These are phyloP conservation scores for Epizoanthus scotinus DNA, from an alignment of 92 coral and sea anemone species.

Conservation along the genomic window DNA sequence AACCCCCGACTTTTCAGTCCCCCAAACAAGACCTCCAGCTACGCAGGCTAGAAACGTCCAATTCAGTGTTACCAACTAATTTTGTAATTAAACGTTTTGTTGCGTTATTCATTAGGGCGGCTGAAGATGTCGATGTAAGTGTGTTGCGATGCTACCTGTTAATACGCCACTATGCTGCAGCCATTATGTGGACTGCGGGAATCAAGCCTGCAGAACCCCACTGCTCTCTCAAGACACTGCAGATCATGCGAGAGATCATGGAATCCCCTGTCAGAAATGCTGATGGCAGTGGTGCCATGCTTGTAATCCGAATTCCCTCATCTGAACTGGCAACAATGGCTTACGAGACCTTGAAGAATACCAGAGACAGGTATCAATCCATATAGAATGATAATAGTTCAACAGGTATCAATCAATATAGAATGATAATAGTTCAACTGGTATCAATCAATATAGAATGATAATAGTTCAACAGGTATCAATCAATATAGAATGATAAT, in stretches of 20 bases:
- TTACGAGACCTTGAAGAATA: constrained; percentile 84
- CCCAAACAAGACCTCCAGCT: too few relatives aligned
- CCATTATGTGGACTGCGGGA: constrained; percentile 99
- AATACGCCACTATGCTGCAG: constrained; percentile 94
- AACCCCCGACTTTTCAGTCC: too few relatives aligned
- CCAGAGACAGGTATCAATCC: constrained; percentile 97
- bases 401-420: too few relatives aligned
- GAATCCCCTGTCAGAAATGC: constrained; percentile 91
- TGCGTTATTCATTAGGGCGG: constrained; percentile 52
- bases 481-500: too few relatives aligned
- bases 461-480: too few relatives aligned
- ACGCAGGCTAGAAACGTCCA: neutral
- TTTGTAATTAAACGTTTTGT: neutral
- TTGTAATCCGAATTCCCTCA: constrained; percentile 87
- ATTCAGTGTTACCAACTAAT: neutral
- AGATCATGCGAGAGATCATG: constrained; percentile 92
- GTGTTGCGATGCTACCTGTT: constrained; percentile 91
- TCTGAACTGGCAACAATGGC: constrained; percentile 86
- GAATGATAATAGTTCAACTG: too few relatives aligned
- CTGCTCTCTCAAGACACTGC: constrained; percentile 96
- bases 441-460: too few relatives aligned
- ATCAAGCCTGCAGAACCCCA: constrained; percentile 98
- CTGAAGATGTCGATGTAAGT: constrained; percentile 86
- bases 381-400: too few relatives aligned
- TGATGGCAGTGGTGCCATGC: constrained; percentile 96